Evolutionary conservation across 1,140 invertebrate species (phyloP), one percentile per base, ranked within the genome.

Genomic region (Ooceraea biroi): DNA sequence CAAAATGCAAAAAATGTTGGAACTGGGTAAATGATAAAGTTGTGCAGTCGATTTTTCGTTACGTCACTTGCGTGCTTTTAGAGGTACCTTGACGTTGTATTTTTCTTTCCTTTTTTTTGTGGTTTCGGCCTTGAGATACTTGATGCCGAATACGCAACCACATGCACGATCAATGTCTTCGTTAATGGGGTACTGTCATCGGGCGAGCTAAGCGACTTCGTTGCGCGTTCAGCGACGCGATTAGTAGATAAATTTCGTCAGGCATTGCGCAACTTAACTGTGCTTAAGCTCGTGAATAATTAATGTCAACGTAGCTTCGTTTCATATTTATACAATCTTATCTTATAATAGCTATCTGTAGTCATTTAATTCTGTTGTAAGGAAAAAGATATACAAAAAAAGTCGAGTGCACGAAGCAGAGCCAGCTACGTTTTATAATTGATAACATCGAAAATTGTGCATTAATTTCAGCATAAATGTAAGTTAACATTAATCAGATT

Each of bases 151-250:
- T 36, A 36, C 36, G 55, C 61, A 65, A 19, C 25, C 4, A 60
- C 52, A 19, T 44, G 60, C 0, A 57, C 30, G 22, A 71, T 27
- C 52, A 73, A 82, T 60, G 46, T 74, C 57, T 82, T 73, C 22
- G 69, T 76, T 76, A 83, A 83, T 83, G 82, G 50, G 10, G 10
- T 30, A 55, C 36, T 73, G 19, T 83, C 44, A 48, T 76, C 57
- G 22, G 27, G 27, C 60, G 71, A 71, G 36, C 41, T 83, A 76
- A 73, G 68, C 57, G 27, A 19, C 68, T 82, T 30, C 41, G 48
- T 58, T 55, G 55, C 48, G 58, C 48, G 58, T n/a, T 27, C n/a
- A 30, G 44, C 22, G 30, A 57, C 41, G 52, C 36, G 25, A 36
- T 17, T 25, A 19, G 46, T 4, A 46, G 63, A 69, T 78, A 84